Conservation (phyloP, 2,888 invertebrate species). For the Apantesis nais region DNA sequence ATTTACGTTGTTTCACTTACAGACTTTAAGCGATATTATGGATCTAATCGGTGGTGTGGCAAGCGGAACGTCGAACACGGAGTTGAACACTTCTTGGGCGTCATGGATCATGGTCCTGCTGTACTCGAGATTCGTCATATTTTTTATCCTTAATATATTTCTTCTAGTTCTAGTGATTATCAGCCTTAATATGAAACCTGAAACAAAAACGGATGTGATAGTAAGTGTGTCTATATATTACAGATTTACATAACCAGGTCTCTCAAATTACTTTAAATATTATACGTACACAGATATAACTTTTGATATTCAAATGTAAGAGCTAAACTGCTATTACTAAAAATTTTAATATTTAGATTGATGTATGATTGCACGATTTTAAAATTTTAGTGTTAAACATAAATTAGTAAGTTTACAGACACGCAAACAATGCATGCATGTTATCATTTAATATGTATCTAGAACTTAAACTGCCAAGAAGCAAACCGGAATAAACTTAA, state of each 20-base stretch:
- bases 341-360: too few relatives aligned
- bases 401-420: too few relatives aligned
- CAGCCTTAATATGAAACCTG: slow-evolving; percentile 54
- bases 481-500: background rate
- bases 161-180: slow-evolving; percentile 64
- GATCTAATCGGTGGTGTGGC: slow-evolving; percentile 63
- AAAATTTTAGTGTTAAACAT: too few relatives aligned
- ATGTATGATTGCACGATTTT: too few relatives aligned
- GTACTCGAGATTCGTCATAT: slow-evolving; percentile 74
- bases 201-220: slow-evolving; percentile 34
- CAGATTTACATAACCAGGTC: background rate
- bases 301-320: background rate
- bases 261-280: background rate
- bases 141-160: slow-evolving; percentile 79
- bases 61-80: slow-evolving; percentile 59
- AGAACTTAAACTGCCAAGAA: too few relatives aligned
- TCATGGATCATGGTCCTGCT: slow-evolving; percentile 78
- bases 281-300: background rate
- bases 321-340: too few relatives aligned
- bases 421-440: too few relatives aligned
- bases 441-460: too few relatives aligned
- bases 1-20: slow-evolving; percentile 23
- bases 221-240: slow-evolving; percentile 57
- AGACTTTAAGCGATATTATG: slow-evolving; percentile 69
- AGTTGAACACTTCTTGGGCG: slow-evolving; percentile 63